phyloP scores from a whole-genome alignment of 2,888 invertebrate species.

The Euzophera pinguis region DNA sequence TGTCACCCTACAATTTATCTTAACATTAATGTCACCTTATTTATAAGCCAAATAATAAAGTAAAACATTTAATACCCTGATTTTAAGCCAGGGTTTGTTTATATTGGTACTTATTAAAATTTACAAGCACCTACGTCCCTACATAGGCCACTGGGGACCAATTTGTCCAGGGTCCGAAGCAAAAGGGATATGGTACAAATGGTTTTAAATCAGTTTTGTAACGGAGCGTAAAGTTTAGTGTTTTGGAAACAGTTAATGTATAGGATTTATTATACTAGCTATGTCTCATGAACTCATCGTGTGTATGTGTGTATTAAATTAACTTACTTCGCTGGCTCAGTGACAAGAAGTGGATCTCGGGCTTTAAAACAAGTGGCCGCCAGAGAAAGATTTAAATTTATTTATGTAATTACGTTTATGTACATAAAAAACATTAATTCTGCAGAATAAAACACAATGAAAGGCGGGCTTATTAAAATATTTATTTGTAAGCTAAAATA shows the following conservation, averaged over 20 bases:
- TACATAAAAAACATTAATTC: too few relatives aligned
- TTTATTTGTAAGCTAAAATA: too few relatives aligned
- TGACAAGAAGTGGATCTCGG: too few relatives aligned
- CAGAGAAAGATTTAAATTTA: too few relatives aligned
- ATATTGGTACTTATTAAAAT: slow-evolving; percentile 18
- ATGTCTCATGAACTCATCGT: too few relatives aligned
- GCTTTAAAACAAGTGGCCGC: too few relatives aligned
- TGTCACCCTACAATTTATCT: not conserved
- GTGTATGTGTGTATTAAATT: too few relatives aligned
- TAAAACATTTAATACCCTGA: not conserved
- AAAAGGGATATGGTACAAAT: slow-evolving; percentile 16
- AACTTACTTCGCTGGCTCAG: too few relatives aligned
- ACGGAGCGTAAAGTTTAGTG: not conserved
- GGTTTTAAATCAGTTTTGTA: slow-evolving; percentile 8
- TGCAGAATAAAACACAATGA: too few relatives aligned
- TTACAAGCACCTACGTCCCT: slow-evolving; percentile 17
- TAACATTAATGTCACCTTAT: not conserved
- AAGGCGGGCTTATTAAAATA: too few relatives aligned
- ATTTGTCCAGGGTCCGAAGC: slow-evolving; percentile 16
- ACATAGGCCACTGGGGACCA: slow-evolving; percentile 18
- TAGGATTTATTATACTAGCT: slow-evolving; percentile 1
- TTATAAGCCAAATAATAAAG: not conserved
- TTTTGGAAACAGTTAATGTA: slow-evolving; percentile 3
- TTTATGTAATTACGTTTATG: too few relatives aligned
- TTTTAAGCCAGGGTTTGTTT: slow-evolving; percentile 8